Evolutionary conservation across 2,797 vertebrate species (phyloP).

Genomic region (Zenarchopterus dispar): DNA sequence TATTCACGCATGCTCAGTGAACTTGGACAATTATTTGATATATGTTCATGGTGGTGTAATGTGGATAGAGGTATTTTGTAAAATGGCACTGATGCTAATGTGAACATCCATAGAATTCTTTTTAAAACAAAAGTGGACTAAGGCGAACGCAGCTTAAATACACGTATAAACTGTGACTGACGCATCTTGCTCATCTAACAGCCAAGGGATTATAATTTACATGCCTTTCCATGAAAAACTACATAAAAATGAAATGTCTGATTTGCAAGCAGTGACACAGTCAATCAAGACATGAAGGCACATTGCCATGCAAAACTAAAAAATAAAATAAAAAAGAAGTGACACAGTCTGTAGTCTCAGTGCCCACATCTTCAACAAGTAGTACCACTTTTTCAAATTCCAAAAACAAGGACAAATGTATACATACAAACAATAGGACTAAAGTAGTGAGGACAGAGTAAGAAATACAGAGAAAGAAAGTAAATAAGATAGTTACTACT

Average conservation of each 20-base stretch:
- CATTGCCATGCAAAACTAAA: slow-evolving; percentile 75
- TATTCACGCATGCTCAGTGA: no score
- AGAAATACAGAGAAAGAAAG: slow-evolving; percentile 83
- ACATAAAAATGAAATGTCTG: slow-evolving; percentile 57
- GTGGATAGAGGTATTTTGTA: no score
- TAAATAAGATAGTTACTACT: slow-evolving; percentile 99
- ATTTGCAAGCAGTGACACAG: slow-evolving; percentile 68
- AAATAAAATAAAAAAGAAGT: slow-evolving; percentile 32
- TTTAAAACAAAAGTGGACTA: no score
- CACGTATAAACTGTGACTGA: slow-evolving; percentile 13
- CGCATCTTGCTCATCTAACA: slow-evolving; percentile 61
- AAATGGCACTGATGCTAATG: no score
- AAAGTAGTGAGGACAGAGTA: slow-evolving; percentile 74
- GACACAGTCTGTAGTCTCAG: slow-evolving; percentile 34
- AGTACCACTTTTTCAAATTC: slow-evolving; percentile 68
- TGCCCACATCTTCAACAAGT: slow-evolving; percentile 51
- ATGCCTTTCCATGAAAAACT: slow-evolving; percentile 35
- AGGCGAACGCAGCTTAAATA: slow-evolving; percentile 8
- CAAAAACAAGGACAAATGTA: slow-evolving; percentile 55
- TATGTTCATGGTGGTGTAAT: no score
- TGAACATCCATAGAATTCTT: no score
- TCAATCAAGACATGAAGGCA: slow-evolving; percentile 50
- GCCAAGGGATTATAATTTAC: slow-evolving; percentile 66
- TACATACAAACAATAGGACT: slow-evolving; percentile 83
- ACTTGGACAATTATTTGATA: no score